Percentiles rank a stretch among this genome's conserved stretches.
phyloP scores from a whole-genome alignment of 2,797 vertebrate species.

The Amphiprion clarkii region DNA sequence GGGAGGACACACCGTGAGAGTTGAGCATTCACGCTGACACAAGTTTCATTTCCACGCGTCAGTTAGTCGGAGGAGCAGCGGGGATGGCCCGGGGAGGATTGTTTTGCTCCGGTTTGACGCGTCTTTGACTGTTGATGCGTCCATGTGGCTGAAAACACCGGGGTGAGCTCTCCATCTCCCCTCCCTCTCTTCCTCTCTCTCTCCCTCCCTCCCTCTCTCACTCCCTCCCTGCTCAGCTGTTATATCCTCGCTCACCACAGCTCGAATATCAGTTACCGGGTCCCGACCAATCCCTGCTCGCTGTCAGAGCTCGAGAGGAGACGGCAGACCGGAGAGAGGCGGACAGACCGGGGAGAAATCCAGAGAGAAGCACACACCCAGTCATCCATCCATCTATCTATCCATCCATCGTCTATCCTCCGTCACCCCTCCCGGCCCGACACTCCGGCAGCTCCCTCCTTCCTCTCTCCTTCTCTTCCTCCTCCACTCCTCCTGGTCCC shows the following conservation, averaged over 20 bases:
- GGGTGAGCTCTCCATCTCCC: slow-evolving; percentile 6
- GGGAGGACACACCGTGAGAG: slow-evolving; percentile 30
- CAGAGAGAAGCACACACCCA: slow-evolving; percentile 59
- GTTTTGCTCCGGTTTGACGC: slow-evolving; percentile 22
- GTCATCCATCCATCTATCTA: slow-evolving; percentile 17
- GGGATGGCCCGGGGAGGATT: neutral
- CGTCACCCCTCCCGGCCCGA: slow-evolving; percentile 10
- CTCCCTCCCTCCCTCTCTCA: neutral
- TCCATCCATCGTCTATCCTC: slow-evolving; percentile 39
- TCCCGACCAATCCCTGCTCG: slow-evolving; percentile 75
- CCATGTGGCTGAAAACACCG: slow-evolving; percentile 43
- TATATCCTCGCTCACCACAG: slow-evolving; percentile 60
- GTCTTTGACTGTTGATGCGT: slow-evolving; percentile 26
- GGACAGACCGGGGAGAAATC: slow-evolving; percentile 25
- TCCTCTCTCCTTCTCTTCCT: neutral
- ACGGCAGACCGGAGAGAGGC: slow-evolving; percentile 39
- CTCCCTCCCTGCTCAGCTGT: slow-evolving; percentile 37
- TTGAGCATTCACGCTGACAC: slow-evolving; percentile 39
- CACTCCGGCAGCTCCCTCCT: neutral
- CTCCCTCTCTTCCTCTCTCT: neutral
- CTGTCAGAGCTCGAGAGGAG: slow-evolving; percentile 62
- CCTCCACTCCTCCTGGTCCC: slow-evolving; percentile 12
- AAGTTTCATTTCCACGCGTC: slow-evolving; percentile 45
- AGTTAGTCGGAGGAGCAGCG: neutral
- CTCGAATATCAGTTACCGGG: slow-evolving; percentile 83